Conservation (phyloP, 2,797 vertebrate genomes). For the Betta splendens region DNA sequence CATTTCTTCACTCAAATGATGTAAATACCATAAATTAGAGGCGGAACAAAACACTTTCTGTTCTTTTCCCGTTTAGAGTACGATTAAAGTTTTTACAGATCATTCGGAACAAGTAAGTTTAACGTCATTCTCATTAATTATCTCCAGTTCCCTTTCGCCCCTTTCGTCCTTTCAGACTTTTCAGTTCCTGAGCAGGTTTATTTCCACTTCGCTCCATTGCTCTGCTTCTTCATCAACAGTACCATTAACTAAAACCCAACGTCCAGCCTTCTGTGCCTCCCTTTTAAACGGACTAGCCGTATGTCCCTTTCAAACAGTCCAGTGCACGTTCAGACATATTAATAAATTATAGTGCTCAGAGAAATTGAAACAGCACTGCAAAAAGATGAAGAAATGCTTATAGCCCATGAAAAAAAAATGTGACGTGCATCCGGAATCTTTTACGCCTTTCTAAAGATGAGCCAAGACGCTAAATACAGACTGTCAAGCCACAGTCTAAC, state of each 20-base stretch:
- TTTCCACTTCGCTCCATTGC: slow-evolving; percentile 15
- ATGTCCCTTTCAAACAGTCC: slow-evolving; percentile 41
- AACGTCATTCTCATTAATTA: slow-evolving; percentile 12
- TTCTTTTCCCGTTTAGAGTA: slow-evolving; percentile 14
- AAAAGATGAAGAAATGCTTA: slow-evolving; percentile 39
- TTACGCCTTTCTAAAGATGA: slow-evolving; percentile 36
- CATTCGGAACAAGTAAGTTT: slow-evolving; percentile 14
- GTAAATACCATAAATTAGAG: slow-evolving; percentile 37
- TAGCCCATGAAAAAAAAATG: slow-evolving; percentile 44
- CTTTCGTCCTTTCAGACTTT: slow-evolving; percentile 7
- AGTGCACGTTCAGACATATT: slow-evolving; percentile 45
- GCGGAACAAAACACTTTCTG: slow-evolving; percentile 26
- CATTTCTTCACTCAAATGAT: slow-evolving; percentile 49
- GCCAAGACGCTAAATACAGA: slow-evolving; percentile 11
- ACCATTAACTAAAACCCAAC: no score
- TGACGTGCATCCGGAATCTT: slow-evolving; percentile 20
- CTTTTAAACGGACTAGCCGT: slow-evolving; percentile 25
- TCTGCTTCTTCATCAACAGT: slow-evolving; percentile 23
- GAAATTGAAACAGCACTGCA: slow-evolving; percentile 42
- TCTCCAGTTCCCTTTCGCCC: slow-evolving; percentile 17
- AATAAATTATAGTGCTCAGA: slow-evolving; percentile 57
- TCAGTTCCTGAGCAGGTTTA: slow-evolving; percentile 4
- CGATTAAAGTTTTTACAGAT: slow-evolving; percentile 18
- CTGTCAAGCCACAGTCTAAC: neutral
- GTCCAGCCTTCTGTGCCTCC: slow-evolving; percentile 23